Percentiles rank a stretch among this genome's conserved stretches.
These are phyloP conservation scores for Frankliniella intonsa DNA, from an alignment of 2,888 invertebrate genomes.

Conservation along the genomic window DNA sequence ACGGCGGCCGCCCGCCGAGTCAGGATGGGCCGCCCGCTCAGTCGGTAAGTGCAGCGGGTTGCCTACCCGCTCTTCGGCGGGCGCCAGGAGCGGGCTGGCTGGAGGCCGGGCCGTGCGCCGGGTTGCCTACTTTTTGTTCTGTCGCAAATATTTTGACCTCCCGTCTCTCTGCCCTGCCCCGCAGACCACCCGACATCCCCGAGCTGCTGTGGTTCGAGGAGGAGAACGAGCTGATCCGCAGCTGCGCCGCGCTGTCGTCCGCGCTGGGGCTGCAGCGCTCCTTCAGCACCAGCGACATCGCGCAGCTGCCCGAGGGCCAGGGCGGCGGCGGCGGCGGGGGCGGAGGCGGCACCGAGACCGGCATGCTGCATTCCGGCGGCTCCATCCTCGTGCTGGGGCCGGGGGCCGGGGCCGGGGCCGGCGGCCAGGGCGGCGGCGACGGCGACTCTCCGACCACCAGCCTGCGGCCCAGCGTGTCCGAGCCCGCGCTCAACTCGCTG, in stretches of 20 bases:
- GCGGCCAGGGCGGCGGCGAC: slow-evolving; percentile 50
- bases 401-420: slow-evolving; percentile 41
- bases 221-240: slow-evolving; percentile 71
- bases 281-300: slow-evolving; percentile 77
- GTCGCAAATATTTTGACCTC: background rate
- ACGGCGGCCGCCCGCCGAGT: background rate
- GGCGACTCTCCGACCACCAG: slow-evolving; percentile 34
- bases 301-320: slow-evolving; percentile 50
- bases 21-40: background rate
- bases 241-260: slow-evolving; percentile 73
- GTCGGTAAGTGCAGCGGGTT: no score
- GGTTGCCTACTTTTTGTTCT: background rate
- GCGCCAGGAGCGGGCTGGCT: no score
- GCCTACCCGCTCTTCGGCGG: no score
- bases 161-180: slow-evolving; percentile 43
- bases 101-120: background rate
- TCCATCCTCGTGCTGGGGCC: background rate
- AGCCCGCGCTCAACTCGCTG: slow-evolving; percentile 55
- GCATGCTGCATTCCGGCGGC: slow-evolving; percentile 36
- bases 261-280: slow-evolving; percentile 77
- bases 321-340: slow-evolving; percentile 42
- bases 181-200: slow-evolving; percentile 57
- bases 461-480: slow-evolving; percentile 51
- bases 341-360: slow-evolving; percentile 40
- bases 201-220: slow-evolving; percentile 66